phyloP scores from a whole-genome alignment of 2,888 invertebrate species.

The Chydorus sphaericus region DNA sequence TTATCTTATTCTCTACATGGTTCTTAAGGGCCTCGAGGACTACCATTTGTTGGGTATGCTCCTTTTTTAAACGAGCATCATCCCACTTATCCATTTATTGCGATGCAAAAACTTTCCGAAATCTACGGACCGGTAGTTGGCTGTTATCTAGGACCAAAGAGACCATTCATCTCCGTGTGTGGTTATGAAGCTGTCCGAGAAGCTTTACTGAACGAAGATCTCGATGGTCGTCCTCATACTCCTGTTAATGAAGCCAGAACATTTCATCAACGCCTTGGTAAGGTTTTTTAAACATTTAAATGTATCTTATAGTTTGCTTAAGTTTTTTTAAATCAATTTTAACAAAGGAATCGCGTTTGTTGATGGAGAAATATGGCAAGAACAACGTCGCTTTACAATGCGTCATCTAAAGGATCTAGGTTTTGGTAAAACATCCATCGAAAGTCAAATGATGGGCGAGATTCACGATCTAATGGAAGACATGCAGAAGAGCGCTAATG shows the following conservation, averaged over 20 bases:
- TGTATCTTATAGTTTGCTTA: neutral
- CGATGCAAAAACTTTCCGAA: slow-evolving; percentile 16
- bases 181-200: slow-evolving; percentile 18
- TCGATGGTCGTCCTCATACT: slow-evolving; percentile 18
- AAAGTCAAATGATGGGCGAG: neutral
- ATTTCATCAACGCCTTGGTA: neutral
- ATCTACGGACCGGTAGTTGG: slow-evolving; percentile 20
- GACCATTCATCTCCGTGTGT: slow-evolving; percentile 16
- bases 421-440: neutral
- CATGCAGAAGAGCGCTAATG: neutral
- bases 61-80: slow-evolving; percentile 15
- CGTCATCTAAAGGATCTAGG: neutral
- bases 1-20: neutral
- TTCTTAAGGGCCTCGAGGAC: slow-evolving; percentile 19
- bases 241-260: neutral
- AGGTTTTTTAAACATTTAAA: no score
- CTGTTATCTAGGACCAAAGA: slow-evolving; percentile 14
- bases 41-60: slow-evolving; percentile 19
- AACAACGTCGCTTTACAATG: neutral
- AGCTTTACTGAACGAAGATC: slow-evolving; percentile 18
- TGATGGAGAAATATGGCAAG: neutral
- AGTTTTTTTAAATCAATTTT: neutral
- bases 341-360: slow-evolving; percentile 10
- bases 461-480: neutral
- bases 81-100: slow-evolving; percentile 16